Evolutionary conservation across 2,888 invertebrate species (phyloP).

Genomic region (Teleiodes luculella): DNA sequence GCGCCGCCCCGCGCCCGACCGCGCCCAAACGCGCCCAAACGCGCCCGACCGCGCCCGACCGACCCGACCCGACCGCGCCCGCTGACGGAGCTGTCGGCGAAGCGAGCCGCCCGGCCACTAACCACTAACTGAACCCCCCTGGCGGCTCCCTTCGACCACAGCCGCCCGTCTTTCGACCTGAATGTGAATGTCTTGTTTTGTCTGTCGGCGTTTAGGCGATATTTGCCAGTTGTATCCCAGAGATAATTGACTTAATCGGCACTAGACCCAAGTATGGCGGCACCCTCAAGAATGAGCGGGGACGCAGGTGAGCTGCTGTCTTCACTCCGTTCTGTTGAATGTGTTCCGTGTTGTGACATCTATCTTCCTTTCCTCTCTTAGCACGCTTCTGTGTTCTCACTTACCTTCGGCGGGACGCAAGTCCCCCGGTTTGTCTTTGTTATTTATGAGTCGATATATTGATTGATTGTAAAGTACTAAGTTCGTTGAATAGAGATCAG

Average conservation of each 20-base stretch:
- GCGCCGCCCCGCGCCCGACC: slow-evolving; percentile 31
- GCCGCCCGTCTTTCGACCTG: slow-evolving; percentile 49
- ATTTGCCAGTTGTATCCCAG: slow-evolving; percentile 99
- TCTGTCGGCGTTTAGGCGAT: slow-evolving; percentile 93
- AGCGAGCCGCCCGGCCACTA: slow-evolving; percentile 28
- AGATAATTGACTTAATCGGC: slow-evolving; percentile 99
- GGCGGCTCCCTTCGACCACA: slow-evolving; percentile 47
- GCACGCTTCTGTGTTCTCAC: slow-evolving; percentile 81
- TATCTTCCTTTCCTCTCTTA: slow-evolving; percentile 78
- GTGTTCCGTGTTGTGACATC: slow-evolving; percentile 79
- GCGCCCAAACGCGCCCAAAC: slow-evolving; percentile 24
- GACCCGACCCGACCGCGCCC: slow-evolving; percentile 24
- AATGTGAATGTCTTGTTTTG: slow-evolving; percentile 81
- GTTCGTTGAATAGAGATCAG: slow-evolving; percentile 75
- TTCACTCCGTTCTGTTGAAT: slow-evolving; percentile 80
- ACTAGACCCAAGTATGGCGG: slow-evolving; percentile 99
- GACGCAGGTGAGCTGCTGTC: slow-evolving; percentile 97
- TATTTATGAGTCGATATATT: slow-evolving; percentile 70
- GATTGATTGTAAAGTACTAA: slow-evolving; percentile 70
- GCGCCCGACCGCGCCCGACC: slow-evolving; percentile 25
- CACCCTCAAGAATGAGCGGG: slow-evolving; percentile 99
- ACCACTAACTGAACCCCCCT: slow-evolving; percentile 31
- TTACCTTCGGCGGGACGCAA: slow-evolving; percentile 75
- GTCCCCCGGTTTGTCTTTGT: slow-evolving; percentile 74
- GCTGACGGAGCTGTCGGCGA: slow-evolving; percentile 16